Evolutionary conservation across 1,140 invertebrate genomes (phyloP).

Genomic region (Brachionus plicatilis): DNA sequence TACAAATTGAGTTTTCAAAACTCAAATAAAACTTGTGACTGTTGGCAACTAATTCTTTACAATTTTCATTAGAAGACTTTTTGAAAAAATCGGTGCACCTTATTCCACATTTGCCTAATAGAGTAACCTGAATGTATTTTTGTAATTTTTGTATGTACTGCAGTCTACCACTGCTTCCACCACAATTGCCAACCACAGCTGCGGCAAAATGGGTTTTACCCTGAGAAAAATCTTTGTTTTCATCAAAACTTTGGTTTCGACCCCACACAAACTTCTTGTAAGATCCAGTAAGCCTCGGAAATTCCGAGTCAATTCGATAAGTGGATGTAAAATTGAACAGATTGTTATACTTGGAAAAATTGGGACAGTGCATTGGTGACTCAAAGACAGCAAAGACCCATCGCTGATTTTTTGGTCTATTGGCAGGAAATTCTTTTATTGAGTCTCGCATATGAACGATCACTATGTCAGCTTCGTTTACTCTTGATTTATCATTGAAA

Average conservation of each 20-base stretch:
- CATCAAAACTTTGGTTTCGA: neutral
- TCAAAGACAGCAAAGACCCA: conserved; percentile 17
- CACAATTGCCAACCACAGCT: conserved; percentile 41
- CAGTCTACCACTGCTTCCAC: conserved; percentile 12
- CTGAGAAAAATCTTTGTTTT: neutral
- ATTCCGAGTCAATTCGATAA: neutral
- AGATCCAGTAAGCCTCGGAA: neutral
- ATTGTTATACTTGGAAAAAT: neutral
- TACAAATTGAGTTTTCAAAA: conserved; percentile 42
- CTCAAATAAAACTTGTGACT: conserved; percentile 41
- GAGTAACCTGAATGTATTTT: conserved; percentile 7
- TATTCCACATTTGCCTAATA: conserved; percentile 35
- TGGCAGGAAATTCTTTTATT: neutral
- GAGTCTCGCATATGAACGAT: neutral
- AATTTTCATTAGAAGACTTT: neutral
- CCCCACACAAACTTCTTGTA: neutral
- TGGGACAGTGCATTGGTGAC: neutral
- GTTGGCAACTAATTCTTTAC: neutral
- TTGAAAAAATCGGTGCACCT: neutral
- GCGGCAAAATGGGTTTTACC: neutral
- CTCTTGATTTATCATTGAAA: neutral
- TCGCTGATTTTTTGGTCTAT: neutral
- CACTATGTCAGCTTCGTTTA: neutral
- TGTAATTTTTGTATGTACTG: conserved; percentile 19
- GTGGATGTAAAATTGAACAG: conserved; percentile 23